Evolutionary conservation across 2,888 invertebrate species (phyloP), one percentile per base, ranked within the genome.

Genomic region (Cyaniris semiargus): DNA sequence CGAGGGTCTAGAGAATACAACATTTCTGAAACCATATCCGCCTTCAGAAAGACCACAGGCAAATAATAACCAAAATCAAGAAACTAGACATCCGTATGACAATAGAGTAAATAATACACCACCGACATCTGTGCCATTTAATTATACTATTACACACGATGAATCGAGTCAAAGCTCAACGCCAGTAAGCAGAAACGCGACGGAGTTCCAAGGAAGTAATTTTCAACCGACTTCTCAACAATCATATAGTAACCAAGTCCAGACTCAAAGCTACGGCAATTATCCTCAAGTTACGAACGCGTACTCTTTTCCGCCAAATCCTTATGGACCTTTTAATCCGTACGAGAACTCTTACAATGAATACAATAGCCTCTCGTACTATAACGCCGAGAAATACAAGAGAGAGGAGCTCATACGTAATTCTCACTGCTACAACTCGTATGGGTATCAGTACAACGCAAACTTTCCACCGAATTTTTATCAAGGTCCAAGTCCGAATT

Each of bases 1-100:
- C 0, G 94, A 95, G 76, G 86, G 90, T 18, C 77, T 92, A 71
- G 95, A 94, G 81, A 91, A 93, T 80, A 93, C 94, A 8, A 95
- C 96, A 8, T 96, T 96, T 85, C 85, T 96, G 21, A 95, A 96
- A 85, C 96, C 96, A 0, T 95, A 95, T 80, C 96, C 95, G 70
- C 95, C 95, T 4, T 90, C 93, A 5, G 95, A 95, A 60, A 88
- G 90, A 81, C 89, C 91, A 7, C 88, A 90, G 77, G 79, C 90
- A 31, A 89, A 84, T 78, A 90, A 92, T 81, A 53, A 27, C 27
- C 74, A 72, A 72, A 90, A 92, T 1, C 94, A 91, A 79, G 94
- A 94, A 75, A 90, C 92, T 77, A 88, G 93, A 81, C 92, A 87
- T 85, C 90, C 92, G 8, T 94, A 93, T 77, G 93, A 94, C 76